Conservation (phyloP, 2,797 vertebrate species). For the Onychomys arenicola region DNA sequence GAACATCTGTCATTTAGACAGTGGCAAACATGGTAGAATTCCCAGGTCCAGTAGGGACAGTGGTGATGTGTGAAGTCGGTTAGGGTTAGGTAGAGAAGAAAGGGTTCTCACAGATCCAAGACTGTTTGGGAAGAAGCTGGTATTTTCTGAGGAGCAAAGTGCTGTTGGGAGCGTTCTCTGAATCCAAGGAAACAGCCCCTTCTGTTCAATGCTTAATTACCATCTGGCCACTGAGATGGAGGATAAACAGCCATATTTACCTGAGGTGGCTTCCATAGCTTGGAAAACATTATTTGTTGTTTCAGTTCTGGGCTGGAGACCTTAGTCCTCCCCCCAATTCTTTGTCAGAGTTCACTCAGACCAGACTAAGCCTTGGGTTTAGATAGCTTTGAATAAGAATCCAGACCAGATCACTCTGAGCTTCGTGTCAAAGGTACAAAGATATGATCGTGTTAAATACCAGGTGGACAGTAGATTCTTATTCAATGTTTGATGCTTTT, state of each 20-base stretch:
- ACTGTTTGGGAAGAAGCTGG: slow-evolving; percentile 42
- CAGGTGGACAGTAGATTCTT: neutral
- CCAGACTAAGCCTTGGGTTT: neutral
- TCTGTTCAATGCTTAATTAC: slow-evolving; percentile 76
- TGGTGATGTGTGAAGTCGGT: neutral
- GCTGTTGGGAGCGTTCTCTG: slow-evolving; percentile 53
- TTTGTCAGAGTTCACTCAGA: slow-evolving; percentile 23
- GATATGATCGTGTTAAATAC: neutral
- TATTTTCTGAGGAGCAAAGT: slow-evolving; percentile 69
- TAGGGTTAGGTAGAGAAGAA: neutral
- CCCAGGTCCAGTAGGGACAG: neutral
- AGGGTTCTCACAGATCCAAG: neutral
- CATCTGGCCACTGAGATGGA: slow-evolving; percentile 72
- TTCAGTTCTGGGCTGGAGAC: neutral
- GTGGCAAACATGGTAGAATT: neutral
- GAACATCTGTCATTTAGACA: neutral
- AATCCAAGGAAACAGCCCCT: slow-evolving; percentile 67
- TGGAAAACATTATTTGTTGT: slow-evolving; percentile 56
- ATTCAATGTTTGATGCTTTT: slow-evolving; percentile 32
- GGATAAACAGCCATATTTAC: slow-evolving; percentile 73
- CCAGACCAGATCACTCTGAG: neutral
- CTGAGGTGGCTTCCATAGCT: slow-evolving; percentile 49
- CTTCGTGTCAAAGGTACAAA: slow-evolving; percentile 14
- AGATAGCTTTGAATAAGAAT: neutral
- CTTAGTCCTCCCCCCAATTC: neutral